Evolutionary conservation across 2,797 vertebrate species (phyloP).

Genomic region (Platyrinchus mystaceus): DNA sequence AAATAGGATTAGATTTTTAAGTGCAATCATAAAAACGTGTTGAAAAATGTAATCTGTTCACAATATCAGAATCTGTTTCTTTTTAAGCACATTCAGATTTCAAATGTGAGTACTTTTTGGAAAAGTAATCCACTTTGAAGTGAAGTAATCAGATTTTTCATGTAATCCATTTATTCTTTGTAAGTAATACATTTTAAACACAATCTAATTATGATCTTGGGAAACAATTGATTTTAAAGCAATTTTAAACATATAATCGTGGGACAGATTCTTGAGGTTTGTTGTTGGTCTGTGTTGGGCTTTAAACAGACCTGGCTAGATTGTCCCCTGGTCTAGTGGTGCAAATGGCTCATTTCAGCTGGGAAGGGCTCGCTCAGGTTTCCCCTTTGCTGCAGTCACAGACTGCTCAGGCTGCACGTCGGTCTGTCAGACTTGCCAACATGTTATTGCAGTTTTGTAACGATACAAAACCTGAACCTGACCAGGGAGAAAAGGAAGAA

Average conservation of each 20-base stretch:
- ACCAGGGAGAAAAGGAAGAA: neutral
- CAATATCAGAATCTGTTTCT: neutral
- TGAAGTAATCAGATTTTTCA: neutral
- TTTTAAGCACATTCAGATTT: neutral
- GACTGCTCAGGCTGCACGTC: neutral
- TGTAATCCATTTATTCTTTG: neutral
- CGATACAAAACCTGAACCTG: neutral
- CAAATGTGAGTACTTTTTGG: neutral
- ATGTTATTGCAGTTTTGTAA: neutral
- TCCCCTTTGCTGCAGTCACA: neutral
- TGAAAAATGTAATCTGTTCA: neutral
- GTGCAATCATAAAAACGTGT: neutral
- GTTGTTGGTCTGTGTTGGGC: neutral
- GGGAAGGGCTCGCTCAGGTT: neutral
- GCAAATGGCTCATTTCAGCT: neutral
- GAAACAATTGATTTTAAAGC: neutral
- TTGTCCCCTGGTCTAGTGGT: neutral
- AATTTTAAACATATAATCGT: neutral
- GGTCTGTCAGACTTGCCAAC: neutral
- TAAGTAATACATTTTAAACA: neutral
- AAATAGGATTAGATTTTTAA: neutral
- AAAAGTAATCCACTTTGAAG: neutral
- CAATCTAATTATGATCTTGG: neutral
- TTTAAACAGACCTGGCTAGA: neutral
- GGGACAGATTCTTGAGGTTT: neutral